phyloP scores from a whole-genome alignment of 1,140 invertebrate genomes.

The Ceratina australensis region DNA sequence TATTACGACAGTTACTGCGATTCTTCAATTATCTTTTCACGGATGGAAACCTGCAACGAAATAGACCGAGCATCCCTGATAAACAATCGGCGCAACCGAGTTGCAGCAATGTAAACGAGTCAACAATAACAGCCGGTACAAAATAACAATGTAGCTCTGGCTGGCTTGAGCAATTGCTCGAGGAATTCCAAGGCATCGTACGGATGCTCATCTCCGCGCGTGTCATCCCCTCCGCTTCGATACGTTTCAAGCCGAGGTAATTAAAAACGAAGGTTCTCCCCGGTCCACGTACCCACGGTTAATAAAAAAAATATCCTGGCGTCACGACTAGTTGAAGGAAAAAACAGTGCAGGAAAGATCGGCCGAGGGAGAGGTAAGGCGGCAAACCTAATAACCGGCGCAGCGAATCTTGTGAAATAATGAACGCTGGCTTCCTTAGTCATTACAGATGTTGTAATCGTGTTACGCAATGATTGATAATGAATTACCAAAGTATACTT shows the following conservation, averaged over 20 bases:
- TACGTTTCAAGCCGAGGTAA: constrained; percentile 4
- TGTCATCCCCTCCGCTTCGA: not conserved
- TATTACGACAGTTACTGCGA: no score
- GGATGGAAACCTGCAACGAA: not conserved
- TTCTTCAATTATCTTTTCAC: no score
- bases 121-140: not conserved
- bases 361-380: not conserved
- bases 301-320: constrained; percentile 20
- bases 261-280: constrained; percentile 16
- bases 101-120: not conserved
- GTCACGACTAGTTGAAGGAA: not conserved
- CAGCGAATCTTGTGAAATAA: constrained; percentile 8
- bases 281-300: not conserved
- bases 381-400: not conserved
- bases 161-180: not conserved
- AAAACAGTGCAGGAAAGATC: not conserved
- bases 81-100: not conserved
- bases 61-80: not conserved
- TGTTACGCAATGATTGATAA: constrained; percentile 17
- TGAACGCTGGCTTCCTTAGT: not conserved
- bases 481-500: constrained; percentile 13
- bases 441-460: constrained; percentile 22
- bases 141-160: not conserved
- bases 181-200: constrained; percentile 5
- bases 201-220: not conserved